phyloP scores from a whole-genome alignment of 1,140 invertebrate species.

The Gryllus bimaculatus region DNA sequence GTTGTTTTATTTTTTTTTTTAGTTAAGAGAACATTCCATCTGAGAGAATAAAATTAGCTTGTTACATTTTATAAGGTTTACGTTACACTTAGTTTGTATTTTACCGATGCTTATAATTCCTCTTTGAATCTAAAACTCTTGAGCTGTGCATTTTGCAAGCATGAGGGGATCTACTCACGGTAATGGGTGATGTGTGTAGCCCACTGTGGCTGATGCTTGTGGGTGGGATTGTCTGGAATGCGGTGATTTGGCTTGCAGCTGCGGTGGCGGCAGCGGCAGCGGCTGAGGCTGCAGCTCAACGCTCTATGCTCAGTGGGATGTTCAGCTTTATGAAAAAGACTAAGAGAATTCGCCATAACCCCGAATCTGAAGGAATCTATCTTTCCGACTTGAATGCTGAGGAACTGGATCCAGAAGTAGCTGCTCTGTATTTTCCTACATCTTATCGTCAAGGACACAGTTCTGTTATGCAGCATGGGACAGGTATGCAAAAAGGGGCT shows the following conservation, averaged over 20 bases:
- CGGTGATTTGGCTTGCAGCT: background rate
- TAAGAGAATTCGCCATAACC: constrained; percentile 58
- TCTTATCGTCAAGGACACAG: constrained; percentile 20
- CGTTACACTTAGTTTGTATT: too few relatives aligned
- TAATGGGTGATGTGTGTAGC: background rate
- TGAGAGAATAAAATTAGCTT: too few relatives aligned
- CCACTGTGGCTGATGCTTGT: background rate
- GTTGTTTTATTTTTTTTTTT: background rate
- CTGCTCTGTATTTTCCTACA: constrained; percentile 76
- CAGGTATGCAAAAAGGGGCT: background rate
- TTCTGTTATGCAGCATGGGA: background rate
- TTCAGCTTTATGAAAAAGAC: constrained; percentile 85
- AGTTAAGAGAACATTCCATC: background rate
- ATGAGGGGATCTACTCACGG: background rate
- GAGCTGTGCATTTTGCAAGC: background rate
- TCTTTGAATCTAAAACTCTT: too few relatives aligned
- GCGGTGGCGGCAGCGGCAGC: constrained; percentile 9
- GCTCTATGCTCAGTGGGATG: constrained; percentile 79
- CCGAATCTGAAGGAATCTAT: constrained; percentile 76
- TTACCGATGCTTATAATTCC: too few relatives aligned
- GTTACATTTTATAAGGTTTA: too few relatives aligned
- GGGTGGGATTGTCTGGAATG: background rate
- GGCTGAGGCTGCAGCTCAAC: constrained; percentile 42
- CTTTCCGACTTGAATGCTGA: constrained; percentile 84
- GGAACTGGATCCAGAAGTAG: constrained; percentile 80